phyloP scores from a whole-genome alignment of 2,113 vertebrate species.

The Hassar affinis region DNA sequence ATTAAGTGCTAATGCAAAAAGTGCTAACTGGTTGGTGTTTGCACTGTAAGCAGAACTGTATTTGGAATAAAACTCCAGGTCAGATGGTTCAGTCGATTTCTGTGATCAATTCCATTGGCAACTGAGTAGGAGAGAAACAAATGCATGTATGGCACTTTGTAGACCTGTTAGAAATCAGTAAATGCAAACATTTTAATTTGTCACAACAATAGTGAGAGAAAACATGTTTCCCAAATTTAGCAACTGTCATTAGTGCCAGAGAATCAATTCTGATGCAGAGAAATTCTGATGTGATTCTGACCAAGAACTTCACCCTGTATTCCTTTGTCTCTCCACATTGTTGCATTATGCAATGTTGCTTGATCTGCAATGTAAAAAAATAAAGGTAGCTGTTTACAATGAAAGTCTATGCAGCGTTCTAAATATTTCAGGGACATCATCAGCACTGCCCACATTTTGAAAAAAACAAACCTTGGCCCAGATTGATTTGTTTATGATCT shows the following conservation, averaged over 20 bases:
- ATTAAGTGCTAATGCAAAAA: conserved; percentile 17
- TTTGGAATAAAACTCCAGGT: conserved; percentile 29
- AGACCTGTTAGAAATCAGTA: conserved; percentile 27
- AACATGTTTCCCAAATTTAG: conserved; percentile 27
- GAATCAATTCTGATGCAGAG: background rate
- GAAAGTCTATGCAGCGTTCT: background rate
- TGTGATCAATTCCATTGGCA: conserved; percentile 28
- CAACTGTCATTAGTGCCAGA: conserved; percentile 28
- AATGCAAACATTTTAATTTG: conserved; percentile 2
- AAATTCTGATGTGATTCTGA: background rate
- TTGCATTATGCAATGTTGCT: background rate
- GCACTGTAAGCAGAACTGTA: background rate
- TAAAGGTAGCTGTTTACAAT: background rate
- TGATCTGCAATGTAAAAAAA: background rate
- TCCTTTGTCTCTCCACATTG: background rate
- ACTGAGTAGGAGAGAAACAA: conserved; percentile 28
- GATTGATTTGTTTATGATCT: background rate
- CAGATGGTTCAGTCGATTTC: conserved; percentile 7
- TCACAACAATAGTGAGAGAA: conserved; percentile 5
- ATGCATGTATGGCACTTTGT: conserved; percentile 30
- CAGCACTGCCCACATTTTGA: background rate
- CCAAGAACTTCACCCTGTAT: conserved; percentile 2
- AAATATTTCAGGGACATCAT: background rate
- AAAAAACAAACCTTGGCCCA: background rate
- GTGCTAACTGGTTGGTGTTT: conserved; percentile 6